A percentile compares a stretch with the other conserved stretches of the same genome.
phyloP scores from a whole-genome alignment of 2,113 vertebrate species.

The Oncorhynchus gorbuscha region DNA sequence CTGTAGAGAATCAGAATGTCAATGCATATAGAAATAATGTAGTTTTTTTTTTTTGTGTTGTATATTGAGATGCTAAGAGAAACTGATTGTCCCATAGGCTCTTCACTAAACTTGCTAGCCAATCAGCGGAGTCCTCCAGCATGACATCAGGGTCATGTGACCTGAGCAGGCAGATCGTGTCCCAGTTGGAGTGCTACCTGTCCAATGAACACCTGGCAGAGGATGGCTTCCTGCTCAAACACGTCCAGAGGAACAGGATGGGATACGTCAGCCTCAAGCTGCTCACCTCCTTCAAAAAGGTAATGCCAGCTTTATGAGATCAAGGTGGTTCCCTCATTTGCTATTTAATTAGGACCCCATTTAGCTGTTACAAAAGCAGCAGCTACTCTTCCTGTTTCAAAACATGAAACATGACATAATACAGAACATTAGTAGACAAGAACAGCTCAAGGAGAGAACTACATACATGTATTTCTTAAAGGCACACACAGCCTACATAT shows the following conservation, averaged over 20 bases:
- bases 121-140: not conserved
- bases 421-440: no score
- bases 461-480: no score
- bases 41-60: no score
- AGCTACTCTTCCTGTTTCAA: no score
- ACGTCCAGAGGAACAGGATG: conserved; percentile 80
- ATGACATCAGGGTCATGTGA: conserved; percentile 33
- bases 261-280: conserved; percentile 84
- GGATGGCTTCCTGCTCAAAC: conserved; percentile 83
- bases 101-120: not conserved
- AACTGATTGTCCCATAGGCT: not conserved
- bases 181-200: conserved; percentile 83
- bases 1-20: not conserved
- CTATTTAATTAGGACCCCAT: no score
- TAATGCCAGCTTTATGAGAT: conserved; percentile 31
- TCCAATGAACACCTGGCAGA: conserved; percentile 83
- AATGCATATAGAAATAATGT: no score
- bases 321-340: no score
- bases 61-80: not conserved
- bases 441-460: no score
- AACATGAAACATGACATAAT: no score
- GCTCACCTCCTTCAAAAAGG: conserved; percentile 86
- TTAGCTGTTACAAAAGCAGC: no score
- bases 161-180: conserved; percentile 75
- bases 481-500: no score